phyloP scores from a whole-genome alignment of 1,140 invertebrate genomes.

The Achroia grisella region DNA sequence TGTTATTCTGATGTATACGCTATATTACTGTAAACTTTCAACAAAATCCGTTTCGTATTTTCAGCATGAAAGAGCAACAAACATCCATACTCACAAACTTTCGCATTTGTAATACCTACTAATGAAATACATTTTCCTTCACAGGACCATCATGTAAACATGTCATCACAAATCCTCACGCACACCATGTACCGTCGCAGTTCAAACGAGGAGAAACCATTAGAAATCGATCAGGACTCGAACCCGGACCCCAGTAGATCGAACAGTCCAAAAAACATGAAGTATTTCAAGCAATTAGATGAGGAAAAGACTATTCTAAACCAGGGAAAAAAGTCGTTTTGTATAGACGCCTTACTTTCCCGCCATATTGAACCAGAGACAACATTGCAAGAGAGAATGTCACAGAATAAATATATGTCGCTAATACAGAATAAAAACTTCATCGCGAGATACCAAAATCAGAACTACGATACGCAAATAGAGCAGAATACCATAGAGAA shows the following conservation, averaged over 20 bases:
- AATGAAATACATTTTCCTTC: background rate
- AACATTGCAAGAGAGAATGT: slow-evolving; percentile 49
- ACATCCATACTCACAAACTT: too few species aligned
- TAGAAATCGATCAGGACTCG: slow-evolving; percentile 52
- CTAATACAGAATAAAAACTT: slow-evolving; percentile 62
- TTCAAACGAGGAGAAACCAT: slow-evolving; percentile 35
- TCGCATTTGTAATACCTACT: too few species aligned
- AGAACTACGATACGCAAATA: slow-evolving; percentile 60
- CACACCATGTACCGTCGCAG: slow-evolving; percentile 44
- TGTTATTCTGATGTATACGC: too few species aligned
- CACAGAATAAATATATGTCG: slow-evolving; percentile 64
- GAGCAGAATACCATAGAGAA: slow-evolving; percentile 61
- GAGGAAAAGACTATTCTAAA: slow-evolving; percentile 55
- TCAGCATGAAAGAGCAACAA: too few species aligned
- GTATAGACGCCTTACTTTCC: slow-evolving; percentile 65
- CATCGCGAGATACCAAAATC: slow-evolving; percentile 45
- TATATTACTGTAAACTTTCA: too few species aligned
- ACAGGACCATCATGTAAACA: slow-evolving; percentile 8
- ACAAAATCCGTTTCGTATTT: too few species aligned
- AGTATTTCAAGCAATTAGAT: slow-evolving; percentile 44
- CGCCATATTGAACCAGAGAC: slow-evolving; percentile 47
- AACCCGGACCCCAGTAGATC: slow-evolving; percentile 35
- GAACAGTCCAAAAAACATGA: slow-evolving; percentile 53
- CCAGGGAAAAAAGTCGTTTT: slow-evolving; percentile 64
- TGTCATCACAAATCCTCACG: slow-evolving; percentile 48